A percentile compares a stretch with the other conserved stretches of the same genome.
Evolutionary conservation across 1,140 invertebrate species (phyloP).

Genomic region (Sitobion miscanthi): DNA sequence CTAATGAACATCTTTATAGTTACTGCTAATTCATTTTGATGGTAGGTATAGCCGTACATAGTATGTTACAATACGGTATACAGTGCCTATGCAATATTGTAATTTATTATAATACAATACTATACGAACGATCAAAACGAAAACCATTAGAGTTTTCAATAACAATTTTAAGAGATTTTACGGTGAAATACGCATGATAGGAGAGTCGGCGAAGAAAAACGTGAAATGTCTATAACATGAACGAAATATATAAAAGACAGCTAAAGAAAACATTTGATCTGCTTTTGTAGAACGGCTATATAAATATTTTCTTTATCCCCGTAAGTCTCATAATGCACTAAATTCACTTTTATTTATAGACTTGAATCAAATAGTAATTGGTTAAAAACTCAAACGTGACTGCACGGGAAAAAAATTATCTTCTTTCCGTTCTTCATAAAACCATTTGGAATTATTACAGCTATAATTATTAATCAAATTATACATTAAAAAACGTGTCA

Average conservation of each 20-base stretch:
- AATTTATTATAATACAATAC: not conserved
- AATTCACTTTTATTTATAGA: not conserved
- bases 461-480: not conserved
- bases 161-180: not conserved
- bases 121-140: not conserved
- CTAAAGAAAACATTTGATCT: constrained; percentile 1
- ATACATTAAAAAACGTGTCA: not conserved
- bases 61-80: not conserved
- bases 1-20: not conserved
- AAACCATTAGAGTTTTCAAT: not conserved
- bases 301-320: not conserved
- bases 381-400: not conserved
- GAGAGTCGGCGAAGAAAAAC: not conserved
- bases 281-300: not conserved
- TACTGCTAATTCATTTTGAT: not conserved
- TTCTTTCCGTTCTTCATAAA: not conserved
- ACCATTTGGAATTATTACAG: not conserved
- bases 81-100: not conserved
- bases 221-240: not conserved
- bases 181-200: not conserved
- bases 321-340: not conserved
- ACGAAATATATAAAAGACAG: not conserved
- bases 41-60: not conserved
- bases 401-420: not conserved
- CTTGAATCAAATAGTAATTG: not conserved